A percentile compares a stretch with the other conserved stretches of the same genome.
Evolutionary conservation across 2,113 vertebrate species (phyloP).

Genomic region (Illadopsis cleaveri): DNA sequence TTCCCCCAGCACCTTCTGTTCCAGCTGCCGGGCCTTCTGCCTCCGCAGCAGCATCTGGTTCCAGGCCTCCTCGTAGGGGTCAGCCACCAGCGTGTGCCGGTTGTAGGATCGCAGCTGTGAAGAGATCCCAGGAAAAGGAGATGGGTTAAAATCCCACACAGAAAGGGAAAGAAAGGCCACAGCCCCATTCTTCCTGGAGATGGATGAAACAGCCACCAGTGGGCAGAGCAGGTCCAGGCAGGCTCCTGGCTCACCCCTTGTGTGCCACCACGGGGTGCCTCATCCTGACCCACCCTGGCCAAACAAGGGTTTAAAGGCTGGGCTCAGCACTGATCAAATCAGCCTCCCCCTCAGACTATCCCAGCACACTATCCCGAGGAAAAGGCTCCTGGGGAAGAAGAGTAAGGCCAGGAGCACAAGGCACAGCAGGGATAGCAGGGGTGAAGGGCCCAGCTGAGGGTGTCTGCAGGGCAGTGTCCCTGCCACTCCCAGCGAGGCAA

Average conservation of each 20-base stretch:
- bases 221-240: neutral
- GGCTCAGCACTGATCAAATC: neutral
- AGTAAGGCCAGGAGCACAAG: neutral
- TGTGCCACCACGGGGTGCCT: neutral
- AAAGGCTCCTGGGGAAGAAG: neutral
- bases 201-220: neutral
- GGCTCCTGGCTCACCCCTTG: neutral
- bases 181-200: neutral
- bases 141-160: rapidly evolving
- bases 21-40: slow-evolving; percentile 85
- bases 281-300: neutral
- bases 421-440: neutral
- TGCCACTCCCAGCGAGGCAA: neutral
- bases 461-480: neutral
- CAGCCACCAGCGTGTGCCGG: slow-evolving; percentile 90
- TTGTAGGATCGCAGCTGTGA: slow-evolving; percentile 93
- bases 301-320: neutral
- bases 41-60: slow-evolving; percentile 87
- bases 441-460: neutral
- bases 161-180: neutral
- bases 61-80: slow-evolving; percentile 91
- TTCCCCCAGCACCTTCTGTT: slow-evolving; percentile 80
- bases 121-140: neutral
- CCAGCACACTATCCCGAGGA: neutral
- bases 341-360: neutral